Evolutionary conservation across 2,888 invertebrate genomes (phyloP), one percentile per base, ranked within the genome.

Genomic region (Priocnemis perturbator): DNA sequence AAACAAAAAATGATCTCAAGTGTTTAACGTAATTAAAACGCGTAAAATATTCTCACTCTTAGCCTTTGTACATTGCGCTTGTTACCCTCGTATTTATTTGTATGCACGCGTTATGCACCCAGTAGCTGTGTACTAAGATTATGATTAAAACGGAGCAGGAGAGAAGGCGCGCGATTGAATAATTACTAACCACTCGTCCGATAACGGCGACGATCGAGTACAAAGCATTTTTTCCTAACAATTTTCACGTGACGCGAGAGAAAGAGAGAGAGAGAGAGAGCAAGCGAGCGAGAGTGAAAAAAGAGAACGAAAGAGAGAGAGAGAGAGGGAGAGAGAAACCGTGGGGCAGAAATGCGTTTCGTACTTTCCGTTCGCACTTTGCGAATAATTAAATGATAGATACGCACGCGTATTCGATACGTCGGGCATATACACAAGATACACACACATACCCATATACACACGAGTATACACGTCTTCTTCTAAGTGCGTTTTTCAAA

Each of bases 1-100:
- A 81, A 72, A n/a, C n/a, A 81, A 80, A 83, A 81, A 85, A 86
- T 88, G 88, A 88, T 88, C 88, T 88, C 88, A 88, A 85, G 83
- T 84, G 84, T 83, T 79, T 81, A 81, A 77, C 77, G 77, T 83
- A 82, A 85, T 84, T 84, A 86, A 76, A 82, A 50, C 71, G 76
- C 17, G 71, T 86, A 82, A 76, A 78, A 53, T 80, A 78, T 79
- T 52, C 70, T 81, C 81, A 78, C 79, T 77, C 82, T 78, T 81
- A 83, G 82, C 81, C 81, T 79, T 84, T 88, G 87, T 88, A 87
- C 81, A 88, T 86, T 86, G 82, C 81, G 88, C 85, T 87, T 86
- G 80, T 85, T 85, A 80, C 77, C 83, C 80, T 86, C 83, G 83
- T 87, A 88, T 88, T 88, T 87, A 87, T 88, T 87, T 84, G 76